These are phyloP conservation scores for Jacana jacana DNA, from an alignment of 2,113 vertebrate genomes.

Conservation along the genomic window DNA sequence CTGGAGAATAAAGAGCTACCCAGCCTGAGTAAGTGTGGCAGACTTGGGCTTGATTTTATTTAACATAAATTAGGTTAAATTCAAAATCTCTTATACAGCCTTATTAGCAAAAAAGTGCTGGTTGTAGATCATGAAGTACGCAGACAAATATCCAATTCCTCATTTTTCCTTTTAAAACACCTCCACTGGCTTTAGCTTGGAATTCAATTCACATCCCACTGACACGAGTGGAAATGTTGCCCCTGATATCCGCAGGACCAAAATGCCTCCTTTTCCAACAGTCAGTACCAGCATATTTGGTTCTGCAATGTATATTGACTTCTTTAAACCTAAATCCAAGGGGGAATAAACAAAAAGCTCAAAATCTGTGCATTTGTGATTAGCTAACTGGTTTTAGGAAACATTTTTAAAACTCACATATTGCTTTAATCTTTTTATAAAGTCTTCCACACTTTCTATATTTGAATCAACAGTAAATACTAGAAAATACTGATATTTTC, in stretches of 20 bases:
- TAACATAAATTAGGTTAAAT: background rate
- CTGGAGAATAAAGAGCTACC: background rate
- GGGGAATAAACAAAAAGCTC: background rate
- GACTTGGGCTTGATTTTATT: background rate
- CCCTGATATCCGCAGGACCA: background rate
- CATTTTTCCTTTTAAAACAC: background rate
- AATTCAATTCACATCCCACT: background rate
- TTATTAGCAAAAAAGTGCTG: background rate
- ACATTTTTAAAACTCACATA: background rate
- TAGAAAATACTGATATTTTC: background rate
- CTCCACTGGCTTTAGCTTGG: background rate
- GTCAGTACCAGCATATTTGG: background rate
- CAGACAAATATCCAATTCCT: background rate
- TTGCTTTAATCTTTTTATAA: background rate
- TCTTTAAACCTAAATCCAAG: background rate
- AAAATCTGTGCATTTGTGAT: background rate
- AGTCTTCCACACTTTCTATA: background rate
- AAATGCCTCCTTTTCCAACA: background rate
- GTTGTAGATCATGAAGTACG: background rate
- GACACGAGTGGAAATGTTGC: background rate
- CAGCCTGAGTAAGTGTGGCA: background rate
- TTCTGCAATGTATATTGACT: background rate
- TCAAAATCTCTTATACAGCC: background rate
- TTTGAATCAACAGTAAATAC: background rate
- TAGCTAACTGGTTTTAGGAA: background rate